phyloP scores from a whole-genome alignment of 2,113 vertebrate species.

The Phyllostomus hastatus region DNA sequence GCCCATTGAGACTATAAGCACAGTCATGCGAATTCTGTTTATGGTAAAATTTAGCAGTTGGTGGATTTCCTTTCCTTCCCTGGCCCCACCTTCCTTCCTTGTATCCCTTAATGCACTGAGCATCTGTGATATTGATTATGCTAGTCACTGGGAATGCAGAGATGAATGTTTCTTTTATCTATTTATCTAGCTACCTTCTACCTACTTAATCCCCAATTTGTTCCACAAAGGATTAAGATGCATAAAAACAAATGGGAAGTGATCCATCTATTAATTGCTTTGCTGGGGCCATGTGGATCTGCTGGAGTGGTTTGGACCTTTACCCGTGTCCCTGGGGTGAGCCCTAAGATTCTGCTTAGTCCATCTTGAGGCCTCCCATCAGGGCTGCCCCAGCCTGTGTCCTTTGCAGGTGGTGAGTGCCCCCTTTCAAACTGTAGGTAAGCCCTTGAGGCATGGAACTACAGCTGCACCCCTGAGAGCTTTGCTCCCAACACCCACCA shows the following conservation, averaged over 20 bases:
- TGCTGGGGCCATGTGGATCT: background rate
- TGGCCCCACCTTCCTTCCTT: background rate
- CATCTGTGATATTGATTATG: background rate
- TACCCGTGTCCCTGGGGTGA: background rate
- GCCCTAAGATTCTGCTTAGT: background rate
- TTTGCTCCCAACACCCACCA: background rate
- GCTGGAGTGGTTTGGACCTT: background rate
- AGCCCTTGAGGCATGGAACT: background rate
- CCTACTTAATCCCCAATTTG: background rate
- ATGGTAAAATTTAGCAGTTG: background rate
- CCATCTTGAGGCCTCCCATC: background rate
- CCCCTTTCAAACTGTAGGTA: background rate
- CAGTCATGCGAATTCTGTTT: background rate
- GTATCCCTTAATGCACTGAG: background rate
- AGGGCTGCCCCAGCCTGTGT: background rate
- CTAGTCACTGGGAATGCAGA: background rate
- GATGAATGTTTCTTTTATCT: background rate
- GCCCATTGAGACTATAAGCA: background rate
- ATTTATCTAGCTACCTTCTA: background rate
- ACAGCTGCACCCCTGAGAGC: background rate
- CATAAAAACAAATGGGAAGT: background rate
- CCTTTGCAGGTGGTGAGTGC: background rate
- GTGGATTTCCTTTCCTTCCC: background rate
- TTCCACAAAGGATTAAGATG: background rate
- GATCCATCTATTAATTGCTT: background rate